Conservation (phyloP, 2,113 vertebrate species). For the Rattus norvegicus region GRCr8 NC_086033.1:93083501-93084000, state of each 20-base stretch:
- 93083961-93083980: background rate
- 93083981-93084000: background rate
- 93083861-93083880: background rate
- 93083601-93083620: background rate
- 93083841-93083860: background rate
- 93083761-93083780: background rate
- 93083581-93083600: background rate
- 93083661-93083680: background rate
- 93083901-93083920: background rate
- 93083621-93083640: background rate
- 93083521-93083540: background rate
- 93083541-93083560: background rate
- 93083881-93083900: background rate
- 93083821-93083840: background rate
- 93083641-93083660: background rate
- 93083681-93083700: background rate
- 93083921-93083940: background rate
- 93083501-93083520: background rate
- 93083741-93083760: background rate
- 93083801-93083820: background rate
- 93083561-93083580: background rate
- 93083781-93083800: too few relatives aligned
- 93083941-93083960: fast-evolving
- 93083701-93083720: background rate
- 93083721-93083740: background rate